A percentile compares a stretch with the other conserved stretches of the same genome.
phyloP scores from a whole-genome alignment of 2,888 invertebrate genomes.

The Scaptomyza flava region DNA sequence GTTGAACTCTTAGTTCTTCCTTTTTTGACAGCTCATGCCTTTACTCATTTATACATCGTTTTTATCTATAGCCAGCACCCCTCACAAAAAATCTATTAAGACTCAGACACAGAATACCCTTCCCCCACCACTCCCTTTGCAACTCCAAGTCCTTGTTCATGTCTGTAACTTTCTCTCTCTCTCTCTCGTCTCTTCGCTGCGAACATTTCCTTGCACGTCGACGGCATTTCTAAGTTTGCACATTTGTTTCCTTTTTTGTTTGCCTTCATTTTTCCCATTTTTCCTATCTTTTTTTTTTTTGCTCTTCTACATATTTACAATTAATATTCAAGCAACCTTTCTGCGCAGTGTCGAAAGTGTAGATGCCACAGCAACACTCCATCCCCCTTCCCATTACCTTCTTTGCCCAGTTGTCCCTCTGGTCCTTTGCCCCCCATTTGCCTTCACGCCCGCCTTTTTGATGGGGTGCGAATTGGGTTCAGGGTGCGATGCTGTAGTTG shows the following conservation, averaged over 20 bases:
- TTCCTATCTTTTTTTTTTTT: conserved; percentile 1
- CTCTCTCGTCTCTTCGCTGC: too few relatives aligned
- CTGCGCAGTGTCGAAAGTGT: conserved; percentile 56
- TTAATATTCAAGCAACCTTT: conserved; percentile 80
- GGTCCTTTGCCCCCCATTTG: conserved; percentile 1
- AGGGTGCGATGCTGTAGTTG: conserved; percentile 51
- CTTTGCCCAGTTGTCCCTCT: conserved; percentile 4
- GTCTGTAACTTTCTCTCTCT: not conserved
- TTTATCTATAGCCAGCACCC: conserved; percentile 38
- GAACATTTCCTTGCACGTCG: conserved; percentile 69
- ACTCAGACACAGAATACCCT: conserved; percentile 16
- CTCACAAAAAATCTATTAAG: conserved; percentile 65
- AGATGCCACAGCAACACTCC: conserved; percentile 19
- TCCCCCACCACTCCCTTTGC: not conserved
- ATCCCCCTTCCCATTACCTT: not conserved
- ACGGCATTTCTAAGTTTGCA: conserved; percentile 80
- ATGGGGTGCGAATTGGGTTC: conserved; percentile 77
- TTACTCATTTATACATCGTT: conserved; percentile 22
- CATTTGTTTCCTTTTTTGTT: conserved; percentile 66
- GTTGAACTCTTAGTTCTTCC: not conserved
- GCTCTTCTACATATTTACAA: conserved; percentile 68
- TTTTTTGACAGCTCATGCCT: conserved; percentile 40
- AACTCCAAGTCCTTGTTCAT: conserved; percentile 15
- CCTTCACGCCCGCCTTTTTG: conserved; percentile 75
- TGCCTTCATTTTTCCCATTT: conserved; percentile 8